Percentiles rank a stretch among this genome's conserved stretches.
Evolutionary conservation across 2,113 vertebrate genomes (phyloP).

Genomic region (Zosterops japonicus): DNA sequence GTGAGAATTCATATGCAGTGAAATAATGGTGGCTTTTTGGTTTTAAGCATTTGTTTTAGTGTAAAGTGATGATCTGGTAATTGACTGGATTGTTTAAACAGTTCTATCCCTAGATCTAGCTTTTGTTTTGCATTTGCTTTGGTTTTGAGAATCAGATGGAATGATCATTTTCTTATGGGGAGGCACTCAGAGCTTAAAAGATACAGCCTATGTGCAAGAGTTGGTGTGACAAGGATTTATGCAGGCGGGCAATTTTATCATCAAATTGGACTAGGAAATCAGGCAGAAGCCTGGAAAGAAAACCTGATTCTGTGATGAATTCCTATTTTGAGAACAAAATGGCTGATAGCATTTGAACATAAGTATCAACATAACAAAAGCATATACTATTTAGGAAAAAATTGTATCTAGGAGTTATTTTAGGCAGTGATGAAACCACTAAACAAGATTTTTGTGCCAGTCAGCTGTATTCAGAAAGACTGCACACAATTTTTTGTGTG

Average conservation of each 20-base stretch:
- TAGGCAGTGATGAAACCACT: background rate
- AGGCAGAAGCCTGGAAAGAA: background rate
- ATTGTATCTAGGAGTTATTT: background rate
- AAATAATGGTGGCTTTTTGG: background rate
- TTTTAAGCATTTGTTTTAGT: background rate
- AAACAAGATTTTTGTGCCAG: background rate
- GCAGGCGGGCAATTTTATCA: background rate
- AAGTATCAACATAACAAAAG: background rate
- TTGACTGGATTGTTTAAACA: background rate
- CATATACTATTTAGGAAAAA: background rate
- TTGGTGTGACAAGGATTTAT: background rate
- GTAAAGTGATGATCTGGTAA: background rate
- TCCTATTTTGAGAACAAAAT: background rate
- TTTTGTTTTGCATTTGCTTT: background rate
- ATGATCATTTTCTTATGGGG: background rate
- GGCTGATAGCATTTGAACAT: background rate
- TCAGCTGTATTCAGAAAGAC: background rate
- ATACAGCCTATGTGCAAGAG: rapidly evolving
- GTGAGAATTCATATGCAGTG: background rate
- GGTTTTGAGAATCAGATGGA: background rate
- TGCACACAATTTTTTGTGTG: background rate
- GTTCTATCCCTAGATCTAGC: background rate
- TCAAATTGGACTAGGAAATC: background rate
- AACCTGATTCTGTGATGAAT: background rate
- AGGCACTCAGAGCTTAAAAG: background rate